Evolutionary conservation across 2,888 invertebrate species (phyloP).

Genomic region (Eristalis intricaria): DNA sequence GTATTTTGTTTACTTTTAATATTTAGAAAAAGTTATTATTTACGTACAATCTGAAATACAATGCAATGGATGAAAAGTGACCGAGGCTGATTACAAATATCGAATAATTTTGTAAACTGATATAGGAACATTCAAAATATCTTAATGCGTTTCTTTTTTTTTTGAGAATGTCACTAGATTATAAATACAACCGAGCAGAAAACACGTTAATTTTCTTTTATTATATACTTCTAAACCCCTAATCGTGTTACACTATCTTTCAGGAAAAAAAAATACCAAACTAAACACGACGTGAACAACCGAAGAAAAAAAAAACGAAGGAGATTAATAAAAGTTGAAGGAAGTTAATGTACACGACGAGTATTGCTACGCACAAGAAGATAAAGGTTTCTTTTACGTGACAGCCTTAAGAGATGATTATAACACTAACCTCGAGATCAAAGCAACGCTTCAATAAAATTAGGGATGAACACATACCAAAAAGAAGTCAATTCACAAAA

Average conservation of each 20-base stretch:
- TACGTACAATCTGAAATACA: no score
- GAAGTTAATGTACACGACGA: background rate
- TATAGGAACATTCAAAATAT: background rate
- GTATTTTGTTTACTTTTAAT: no score
- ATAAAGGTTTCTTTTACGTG: background rate
- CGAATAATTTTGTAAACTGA: background rate
- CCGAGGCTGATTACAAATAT: background rate
- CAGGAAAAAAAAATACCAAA: no score
- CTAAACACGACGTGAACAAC: background rate
- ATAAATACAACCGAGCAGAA: no score
- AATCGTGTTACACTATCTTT: background rate
- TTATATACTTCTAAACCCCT: background rate
- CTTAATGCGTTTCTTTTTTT: background rate
- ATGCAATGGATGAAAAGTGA: no score
- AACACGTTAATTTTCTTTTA: background rate
- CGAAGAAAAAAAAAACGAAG: background rate
- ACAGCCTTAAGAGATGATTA: conserved; percentile 1
- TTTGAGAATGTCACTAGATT: no score
- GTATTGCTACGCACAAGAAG: background rate
- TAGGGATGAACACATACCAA: background rate
- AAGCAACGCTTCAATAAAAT: background rate
- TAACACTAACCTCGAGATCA: background rate
- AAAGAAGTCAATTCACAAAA: background rate
- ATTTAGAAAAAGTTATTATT: no score
- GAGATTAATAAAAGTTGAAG: background rate